Evolutionary conservation across 2,113 vertebrate species (phyloP).

Genomic region (Glaucidium brasilianum): DNA sequence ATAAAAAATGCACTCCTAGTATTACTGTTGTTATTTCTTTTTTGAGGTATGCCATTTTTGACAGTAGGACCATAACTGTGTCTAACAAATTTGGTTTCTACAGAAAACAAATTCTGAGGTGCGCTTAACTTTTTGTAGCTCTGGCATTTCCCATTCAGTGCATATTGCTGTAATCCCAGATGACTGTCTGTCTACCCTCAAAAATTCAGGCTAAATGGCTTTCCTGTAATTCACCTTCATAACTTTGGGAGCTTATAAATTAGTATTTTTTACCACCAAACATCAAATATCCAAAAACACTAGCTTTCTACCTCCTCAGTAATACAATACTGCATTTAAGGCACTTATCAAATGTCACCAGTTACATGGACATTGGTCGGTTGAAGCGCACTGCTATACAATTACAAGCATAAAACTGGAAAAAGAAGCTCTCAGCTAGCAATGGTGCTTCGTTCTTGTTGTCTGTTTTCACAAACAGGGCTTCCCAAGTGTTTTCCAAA

Average conservation of each 20-base stretch:
- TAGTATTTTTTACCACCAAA: neutral
- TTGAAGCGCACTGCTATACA: rapidly evolving
- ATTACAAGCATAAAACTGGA: neutral
- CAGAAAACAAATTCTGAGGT: neutral
- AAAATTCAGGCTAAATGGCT: neutral
- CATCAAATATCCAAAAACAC: neutral
- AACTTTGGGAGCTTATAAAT: neutral
- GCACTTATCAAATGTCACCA: neutral
- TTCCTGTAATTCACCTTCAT: neutral
- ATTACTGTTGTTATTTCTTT: neutral
- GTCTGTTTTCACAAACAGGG: neutral
- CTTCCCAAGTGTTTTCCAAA: neutral
- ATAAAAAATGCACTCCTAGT: neutral
- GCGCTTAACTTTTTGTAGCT: neutral
- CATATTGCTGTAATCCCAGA: neutral
- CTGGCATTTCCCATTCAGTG: neutral
- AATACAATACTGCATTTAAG: neutral
- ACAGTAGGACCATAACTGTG: neutral
- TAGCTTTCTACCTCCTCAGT: neutral
- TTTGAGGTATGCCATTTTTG: neutral
- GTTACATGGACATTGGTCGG: neutral
- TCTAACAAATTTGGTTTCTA: neutral
- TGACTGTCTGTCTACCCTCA: neutral
- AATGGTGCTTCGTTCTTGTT: neutral
- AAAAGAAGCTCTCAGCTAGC: neutral